Evolutionary conservation across 2,888 invertebrate species (phyloP).

Genomic region (Dastarcus helophoroides): DNA sequence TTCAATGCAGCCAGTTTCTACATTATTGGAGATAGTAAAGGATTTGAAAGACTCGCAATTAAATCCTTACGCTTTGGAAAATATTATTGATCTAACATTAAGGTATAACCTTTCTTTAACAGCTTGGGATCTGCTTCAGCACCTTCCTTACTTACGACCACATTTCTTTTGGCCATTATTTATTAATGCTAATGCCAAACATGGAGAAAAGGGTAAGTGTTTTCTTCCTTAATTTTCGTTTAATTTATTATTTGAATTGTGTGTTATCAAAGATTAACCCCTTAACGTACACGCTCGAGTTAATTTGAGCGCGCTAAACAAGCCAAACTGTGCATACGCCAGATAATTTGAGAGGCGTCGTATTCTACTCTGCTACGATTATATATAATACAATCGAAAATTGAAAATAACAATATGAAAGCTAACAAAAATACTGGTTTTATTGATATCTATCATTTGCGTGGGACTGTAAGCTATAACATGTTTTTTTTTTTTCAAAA

Average conservation of each 20-base stretch:
- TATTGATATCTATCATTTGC: no score
- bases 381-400: no score
- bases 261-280: constrained; percentile 1
- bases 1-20: constrained; percentile 35
- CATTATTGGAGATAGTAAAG: constrained; percentile 38
- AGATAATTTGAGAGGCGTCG: no score
- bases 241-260: not conserved
- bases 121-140: constrained; percentile 37
- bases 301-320: no score
- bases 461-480: no score
- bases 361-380: no score
- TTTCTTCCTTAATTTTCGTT: not conserved
- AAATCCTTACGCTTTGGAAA: constrained; percentile 35
- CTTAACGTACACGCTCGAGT: no score
- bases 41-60: constrained; percentile 39
- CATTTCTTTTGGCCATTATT: constrained; percentile 60
- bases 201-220: constrained; percentile 28
- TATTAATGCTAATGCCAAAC: constrained; percentile 37
- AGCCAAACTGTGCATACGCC: no score
- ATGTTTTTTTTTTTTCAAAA: no score
- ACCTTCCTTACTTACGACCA: constrained; percentile 34
- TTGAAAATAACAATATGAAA: no score
- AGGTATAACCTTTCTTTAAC: constrained; percentile 37
- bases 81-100: constrained; percentile 38
- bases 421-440: no score